phyloP scores from a whole-genome alignment of 2,888 invertebrate species.

The Slavum lentiscoides region DNA sequence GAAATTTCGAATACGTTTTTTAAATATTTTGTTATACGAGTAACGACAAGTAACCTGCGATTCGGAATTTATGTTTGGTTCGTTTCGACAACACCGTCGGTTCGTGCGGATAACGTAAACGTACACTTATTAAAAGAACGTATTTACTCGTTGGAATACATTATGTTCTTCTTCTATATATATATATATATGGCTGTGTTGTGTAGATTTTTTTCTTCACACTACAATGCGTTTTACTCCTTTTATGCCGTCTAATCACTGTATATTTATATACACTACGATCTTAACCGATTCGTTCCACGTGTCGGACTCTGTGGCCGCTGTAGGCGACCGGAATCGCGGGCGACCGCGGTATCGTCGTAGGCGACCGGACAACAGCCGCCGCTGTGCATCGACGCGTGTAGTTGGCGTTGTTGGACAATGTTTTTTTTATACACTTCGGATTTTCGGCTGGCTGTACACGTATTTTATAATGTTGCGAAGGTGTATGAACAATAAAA shows the following conservation, averaged over 20 bases:
- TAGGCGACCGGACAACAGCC: slow-evolving; percentile 37
- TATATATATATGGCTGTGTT: background rate
- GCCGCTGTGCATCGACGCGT: slow-evolving; percentile 26
- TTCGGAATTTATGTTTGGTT: too few species aligned
- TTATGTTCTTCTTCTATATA: too few species aligned
- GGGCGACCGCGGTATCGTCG: slow-evolving; percentile 28
- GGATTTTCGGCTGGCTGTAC: background rate
- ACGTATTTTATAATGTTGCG: too few species aligned
- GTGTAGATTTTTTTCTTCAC: background rate
- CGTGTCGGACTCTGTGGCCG: slow-evolving; percentile 2
- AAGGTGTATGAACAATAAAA: background rate
- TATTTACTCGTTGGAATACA: too few species aligned
- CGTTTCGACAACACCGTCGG: too few species aligned
- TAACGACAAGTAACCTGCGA: too few species aligned
- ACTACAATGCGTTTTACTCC: background rate
- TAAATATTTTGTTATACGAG: too few species aligned
- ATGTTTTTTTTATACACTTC: slow-evolving; percentile 11
- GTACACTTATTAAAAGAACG: too few species aligned
- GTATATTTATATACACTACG: background rate
- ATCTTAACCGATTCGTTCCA: slow-evolving; percentile 42
- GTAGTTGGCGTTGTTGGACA: slow-evolving; percentile 34
- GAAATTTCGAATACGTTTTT: too few species aligned
- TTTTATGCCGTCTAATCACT: slow-evolving; percentile 7
- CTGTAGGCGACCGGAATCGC: slow-evolving; percentile 48
- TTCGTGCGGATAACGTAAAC: too few species aligned